phyloP scores from a whole-genome alignment of 2,888 invertebrate species.

The Ectropis crepuscularia region DNA sequence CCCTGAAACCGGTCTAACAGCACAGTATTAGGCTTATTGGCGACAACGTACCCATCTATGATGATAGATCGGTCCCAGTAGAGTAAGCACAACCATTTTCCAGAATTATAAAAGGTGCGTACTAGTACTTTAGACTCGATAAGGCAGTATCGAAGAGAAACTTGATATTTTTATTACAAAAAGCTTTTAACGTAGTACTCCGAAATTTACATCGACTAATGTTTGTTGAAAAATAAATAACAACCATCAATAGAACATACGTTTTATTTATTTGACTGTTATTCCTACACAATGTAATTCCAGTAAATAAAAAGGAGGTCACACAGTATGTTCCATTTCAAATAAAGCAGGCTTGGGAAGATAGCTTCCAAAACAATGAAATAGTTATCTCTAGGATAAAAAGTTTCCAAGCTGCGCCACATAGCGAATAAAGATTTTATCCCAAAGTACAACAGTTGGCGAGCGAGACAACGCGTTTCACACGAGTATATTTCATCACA shows the following conservation, averaged over 20 bases:
- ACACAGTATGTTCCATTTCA: slow-evolving; percentile 1
- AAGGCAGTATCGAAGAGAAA: too few relatives aligned
- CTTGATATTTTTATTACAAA: too few relatives aligned
- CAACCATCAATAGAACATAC: background rate
- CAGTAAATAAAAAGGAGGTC: slow-evolving; percentile 4
- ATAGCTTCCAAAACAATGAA: slow-evolving; percentile 19
- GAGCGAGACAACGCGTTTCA: slow-evolving; percentile 24
- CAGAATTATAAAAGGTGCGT: too few relatives aligned
- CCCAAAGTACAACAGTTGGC: slow-evolving; percentile 33
- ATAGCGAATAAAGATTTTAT: slow-evolving; percentile 33
- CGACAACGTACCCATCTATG: too few relatives aligned
- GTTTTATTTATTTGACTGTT: background rate
- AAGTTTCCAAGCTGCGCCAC: slow-evolving; percentile 30
- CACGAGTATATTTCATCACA: slow-evolving; percentile 46
- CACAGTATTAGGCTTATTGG: too few relatives aligned
- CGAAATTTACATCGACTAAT: too few relatives aligned
- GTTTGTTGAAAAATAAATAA: background rate
- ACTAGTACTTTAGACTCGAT: too few relatives aligned
- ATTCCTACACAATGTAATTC: slow-evolving; percentile 5
- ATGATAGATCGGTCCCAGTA: too few relatives aligned
- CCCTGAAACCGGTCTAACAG: too few relatives aligned
- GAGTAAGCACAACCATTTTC: too few relatives aligned
- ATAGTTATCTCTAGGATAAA: slow-evolving; percentile 29
- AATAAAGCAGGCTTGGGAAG: slow-evolving; percentile 17
- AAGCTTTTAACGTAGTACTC: too few relatives aligned